Evolutionary conservation across 2,888 invertebrate genomes (phyloP), one percentile per base, ranked within the genome.

Genomic region (Crossocerus cetratus): DNA sequence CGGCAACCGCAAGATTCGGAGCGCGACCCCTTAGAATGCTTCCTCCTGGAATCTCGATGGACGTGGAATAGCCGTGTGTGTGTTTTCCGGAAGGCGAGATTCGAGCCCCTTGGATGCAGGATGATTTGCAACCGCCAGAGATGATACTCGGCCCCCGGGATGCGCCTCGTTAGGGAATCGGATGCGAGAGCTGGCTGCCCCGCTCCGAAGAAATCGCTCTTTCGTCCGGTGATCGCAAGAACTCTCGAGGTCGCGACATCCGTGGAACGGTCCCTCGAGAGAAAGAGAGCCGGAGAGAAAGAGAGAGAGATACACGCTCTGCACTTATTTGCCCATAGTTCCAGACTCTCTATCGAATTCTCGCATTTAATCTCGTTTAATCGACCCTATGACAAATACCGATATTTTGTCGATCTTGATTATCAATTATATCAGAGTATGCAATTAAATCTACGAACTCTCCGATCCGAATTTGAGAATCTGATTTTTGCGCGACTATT

Each of bases 201-300:
- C 14, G 16, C 49, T 49, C 32, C 32, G 49, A 49, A 49, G 49
- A 49, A 49, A 49, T 49, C 49, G 8, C 5, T 54, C 63, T 22
- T 22, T 53, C 63, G 63, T 63, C 63, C 63, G 49, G 49, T 53
- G 63, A 42, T 23, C 22, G 53, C 63, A 61, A 43, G 61, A 22
- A 49, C 22, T 54, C 23, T 56, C 23, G 23, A 56, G 23, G 49
- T 49, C 49, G 49, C 49, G 49, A 49, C 49, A 49, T 49, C 49
- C 49, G 49, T 49, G n/a, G 49, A 32, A 32, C 32, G 32, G 32
- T 32, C 11, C 8, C 8, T 32, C 2, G 32, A 11, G n/a, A n/a
- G n/a, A n/a, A n/a, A n/a, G n/a, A n/a, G n/a, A n/a, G n/a, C n/a
- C n/a, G 3, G 3, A 18, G 49, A 49, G 18, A 49, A 49, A n/a